Percentiles rank a stretch among this genome's conserved stretches.
phyloP scores from a whole-genome alignment of 2,888 invertebrate species.

The Uropetala carovei region DNA sequence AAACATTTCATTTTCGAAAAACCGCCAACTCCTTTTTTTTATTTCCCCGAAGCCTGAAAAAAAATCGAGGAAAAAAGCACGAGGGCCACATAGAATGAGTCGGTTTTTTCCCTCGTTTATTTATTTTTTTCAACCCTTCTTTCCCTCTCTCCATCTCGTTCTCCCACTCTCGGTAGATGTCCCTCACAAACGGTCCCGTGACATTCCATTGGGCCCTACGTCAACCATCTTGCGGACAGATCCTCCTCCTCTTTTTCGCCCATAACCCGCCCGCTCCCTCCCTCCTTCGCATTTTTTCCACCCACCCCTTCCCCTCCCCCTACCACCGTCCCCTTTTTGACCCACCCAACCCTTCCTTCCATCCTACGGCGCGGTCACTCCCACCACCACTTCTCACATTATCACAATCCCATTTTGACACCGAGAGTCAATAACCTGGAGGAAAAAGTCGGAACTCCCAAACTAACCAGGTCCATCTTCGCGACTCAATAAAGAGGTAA shows the following conservation, averaged over 20 bases:
- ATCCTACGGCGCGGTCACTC: background rate
- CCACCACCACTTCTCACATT: conserved; percentile 17
- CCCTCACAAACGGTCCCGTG: conserved; percentile 35
- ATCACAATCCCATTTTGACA: conserved; percentile 55
- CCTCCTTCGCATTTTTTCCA: background rate
- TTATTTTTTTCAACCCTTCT: background rate
- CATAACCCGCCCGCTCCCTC: background rate
- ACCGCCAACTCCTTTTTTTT: background rate
- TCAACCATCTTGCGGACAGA: conserved; percentile 52
- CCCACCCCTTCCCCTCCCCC: background rate
- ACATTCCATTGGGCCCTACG: conserved; percentile 58
- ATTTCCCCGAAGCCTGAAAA: background rate
- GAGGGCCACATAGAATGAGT: background rate
- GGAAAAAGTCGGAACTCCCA: background rate
- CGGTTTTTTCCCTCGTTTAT: background rate
- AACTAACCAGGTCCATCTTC: background rate
- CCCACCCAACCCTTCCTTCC: background rate
- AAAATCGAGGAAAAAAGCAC: conserved; percentile 9
- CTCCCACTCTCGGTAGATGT: background rate
- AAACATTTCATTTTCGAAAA: background rate
- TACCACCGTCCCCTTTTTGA: background rate
- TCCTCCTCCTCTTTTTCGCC: background rate
- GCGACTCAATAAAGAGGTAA: conserved; percentile 8
- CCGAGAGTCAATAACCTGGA: conserved; percentile 13
- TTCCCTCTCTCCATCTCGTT: background rate